These are phyloP conservation scores for Melieria picta DNA, from an alignment of 2,888 invertebrate genomes.

Conservation along the genomic window DNA sequence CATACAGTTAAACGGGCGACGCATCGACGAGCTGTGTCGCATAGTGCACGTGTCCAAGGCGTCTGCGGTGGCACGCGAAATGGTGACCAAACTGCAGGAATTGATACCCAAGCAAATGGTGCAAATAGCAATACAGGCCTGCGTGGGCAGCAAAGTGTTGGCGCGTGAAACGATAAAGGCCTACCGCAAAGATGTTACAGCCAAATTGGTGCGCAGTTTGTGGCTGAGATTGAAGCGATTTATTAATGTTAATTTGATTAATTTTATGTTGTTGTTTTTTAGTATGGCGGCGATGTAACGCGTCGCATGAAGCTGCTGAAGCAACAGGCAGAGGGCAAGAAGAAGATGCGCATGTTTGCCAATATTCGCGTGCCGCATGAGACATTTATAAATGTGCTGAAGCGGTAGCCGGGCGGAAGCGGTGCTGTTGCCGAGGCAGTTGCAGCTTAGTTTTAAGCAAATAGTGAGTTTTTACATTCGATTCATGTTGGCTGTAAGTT, in stretches of 20 bases:
- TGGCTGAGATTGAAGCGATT: too few species aligned
- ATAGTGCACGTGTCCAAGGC: constrained; percentile 82
- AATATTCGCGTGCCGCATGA: constrained; percentile 92
- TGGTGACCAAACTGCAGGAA: constrained; percentile 81
- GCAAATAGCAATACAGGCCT: constrained; percentile 88
- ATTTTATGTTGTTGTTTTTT: constrained; percentile 52
- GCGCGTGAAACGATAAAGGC: constrained; percentile 89
- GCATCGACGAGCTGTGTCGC: constrained; percentile 85
- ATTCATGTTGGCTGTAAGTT: too few species aligned
- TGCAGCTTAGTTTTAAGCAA: constrained; percentile 33
- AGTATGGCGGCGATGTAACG: constrained; percentile 94
- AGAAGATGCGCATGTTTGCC: constrained; percentile 89
- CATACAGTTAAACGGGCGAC: constrained; percentile 77
- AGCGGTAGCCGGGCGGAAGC: constrained; percentile 67
- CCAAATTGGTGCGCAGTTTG: constrained; percentile 80
- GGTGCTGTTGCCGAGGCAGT: neutral
- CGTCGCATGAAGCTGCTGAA: constrained; percentile 88
- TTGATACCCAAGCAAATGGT: constrained; percentile 90
- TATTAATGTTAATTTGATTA: constrained; percentile 22
- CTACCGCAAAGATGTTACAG: constrained; percentile 91
- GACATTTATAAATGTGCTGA: constrained; percentile 92
- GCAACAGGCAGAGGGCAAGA: constrained; percentile 93
- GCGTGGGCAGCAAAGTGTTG: constrained; percentile 79
- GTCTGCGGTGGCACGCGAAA: constrained; percentile 71
- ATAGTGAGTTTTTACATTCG: constrained; percentile 27